These are phyloP conservation scores for Lutraria lutraria DNA, from an alignment of 2,888 invertebrate genomes.

Conservation along the genomic window DNA sequence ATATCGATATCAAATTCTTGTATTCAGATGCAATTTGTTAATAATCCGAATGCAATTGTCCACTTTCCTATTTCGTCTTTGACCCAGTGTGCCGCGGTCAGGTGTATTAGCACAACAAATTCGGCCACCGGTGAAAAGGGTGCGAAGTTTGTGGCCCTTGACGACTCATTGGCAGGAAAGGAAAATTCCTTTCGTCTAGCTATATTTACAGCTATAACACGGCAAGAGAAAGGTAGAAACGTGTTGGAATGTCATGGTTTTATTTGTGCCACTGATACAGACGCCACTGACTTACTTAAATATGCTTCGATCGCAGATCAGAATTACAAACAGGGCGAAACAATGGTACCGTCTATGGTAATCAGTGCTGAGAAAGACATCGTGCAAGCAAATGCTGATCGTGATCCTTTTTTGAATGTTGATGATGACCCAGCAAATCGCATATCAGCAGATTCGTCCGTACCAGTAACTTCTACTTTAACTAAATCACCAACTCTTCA, in stretches of 20 bases:
- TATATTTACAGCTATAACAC: constrained; percentile 85
- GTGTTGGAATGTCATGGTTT: constrained; percentile 86
- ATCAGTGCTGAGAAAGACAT: constrained; percentile 14
- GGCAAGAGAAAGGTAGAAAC: constrained; percentile 84
- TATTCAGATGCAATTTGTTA: constrained; percentile 95
- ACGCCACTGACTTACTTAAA: constrained; percentile 98
- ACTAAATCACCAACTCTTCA: constrained; percentile 38
- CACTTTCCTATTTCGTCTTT: constrained; percentile 85
- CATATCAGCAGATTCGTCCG: constrained; percentile 17
- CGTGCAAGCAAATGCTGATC: neutral
- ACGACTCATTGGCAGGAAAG: constrained; percentile 79
- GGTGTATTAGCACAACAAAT: constrained; percentile 79
- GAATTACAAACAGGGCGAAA: constrained; percentile 59
- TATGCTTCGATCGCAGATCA: constrained; percentile 88
- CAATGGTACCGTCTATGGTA: constrained; percentile 25
- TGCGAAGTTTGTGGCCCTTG: constrained; percentile 84
- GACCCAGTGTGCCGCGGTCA: constrained; percentile 85
- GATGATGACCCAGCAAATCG: neutral
- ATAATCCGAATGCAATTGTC: constrained; percentile 79
- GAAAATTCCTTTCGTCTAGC: constrained; percentile 81
- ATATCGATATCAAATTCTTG: constrained; percentile 99
- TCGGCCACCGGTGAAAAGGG: constrained; percentile 75
- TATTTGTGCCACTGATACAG: constrained; percentile 91
- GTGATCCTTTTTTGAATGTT: constrained; percentile 23
- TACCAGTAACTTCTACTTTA: constrained; percentile 10